A percentile compares a stretch with the other conserved stretches of the same genome.
Evolutionary conservation across 92 coral and sea anemone species (phyloP).

Genomic region (Desmophyllum pertusum): DNA sequence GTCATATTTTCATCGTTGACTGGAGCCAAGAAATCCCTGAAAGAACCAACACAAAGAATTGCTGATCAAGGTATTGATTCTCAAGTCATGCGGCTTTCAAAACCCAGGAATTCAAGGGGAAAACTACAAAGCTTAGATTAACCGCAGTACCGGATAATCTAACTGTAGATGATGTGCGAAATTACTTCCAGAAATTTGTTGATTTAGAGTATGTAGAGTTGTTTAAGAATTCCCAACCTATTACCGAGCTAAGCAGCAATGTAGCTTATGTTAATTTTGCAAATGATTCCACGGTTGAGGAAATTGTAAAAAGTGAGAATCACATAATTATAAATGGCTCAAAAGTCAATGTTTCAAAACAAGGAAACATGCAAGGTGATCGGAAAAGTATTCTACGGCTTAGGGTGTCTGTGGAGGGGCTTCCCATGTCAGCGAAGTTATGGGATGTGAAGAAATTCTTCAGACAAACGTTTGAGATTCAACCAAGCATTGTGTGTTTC

Average conservation of each 20-base stretch:
- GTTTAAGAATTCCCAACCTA: too few species aligned
- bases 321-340: conserved; percentile 19
- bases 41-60: conserved; percentile 21
- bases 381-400: neutral
- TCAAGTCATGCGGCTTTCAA: neutral
- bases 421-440: neutral
- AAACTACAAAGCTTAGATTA: neutral
- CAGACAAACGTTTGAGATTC: neutral
- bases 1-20: conserved; percentile 11
- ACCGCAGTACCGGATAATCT: neutral
- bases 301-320: neutral
- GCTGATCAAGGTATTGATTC: conserved; percentile 25
- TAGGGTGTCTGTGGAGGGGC: conserved; percentile 23
- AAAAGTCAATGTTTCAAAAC: neutral
- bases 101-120: neutral
- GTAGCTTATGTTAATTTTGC: conserved; percentile 27
- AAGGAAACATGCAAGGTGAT: neutral
- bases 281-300: neutral
- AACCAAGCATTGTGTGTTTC: too few species aligned
- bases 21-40: conserved; percentile 4
- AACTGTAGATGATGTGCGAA: conserved; percentile 8
- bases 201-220: conserved; percentile 12
- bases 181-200: conserved; percentile 28
- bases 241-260: conserved; percentile 1
- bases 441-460: neutral